phyloP scores from a whole-genome alignment of 2,797 vertebrate genomes.

The Zenarchopterus dispar region DNA sequence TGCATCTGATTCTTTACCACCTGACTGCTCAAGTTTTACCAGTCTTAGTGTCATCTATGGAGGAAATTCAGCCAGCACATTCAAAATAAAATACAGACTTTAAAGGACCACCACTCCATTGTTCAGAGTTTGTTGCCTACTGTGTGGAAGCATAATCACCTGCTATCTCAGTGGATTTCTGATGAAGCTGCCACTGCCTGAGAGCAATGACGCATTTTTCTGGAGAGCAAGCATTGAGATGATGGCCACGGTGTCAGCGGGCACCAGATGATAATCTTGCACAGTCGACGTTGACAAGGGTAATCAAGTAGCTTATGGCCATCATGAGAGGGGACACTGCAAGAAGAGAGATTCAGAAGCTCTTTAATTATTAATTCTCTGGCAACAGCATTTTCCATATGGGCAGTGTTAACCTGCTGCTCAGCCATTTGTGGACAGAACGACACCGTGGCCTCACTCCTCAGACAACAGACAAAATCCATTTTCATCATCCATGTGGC shows the following conservation, averaged over 20 bases:
- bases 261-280: conserved; percentile 78
- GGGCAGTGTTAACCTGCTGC: conserved; percentile 75
- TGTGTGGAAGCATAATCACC: conserved; percentile 60
- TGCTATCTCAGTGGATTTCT: conserved; percentile 54
- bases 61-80: conserved; percentile 10
- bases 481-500: conserved; percentile 68
- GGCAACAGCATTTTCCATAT: conserved; percentile 59
- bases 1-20: conserved; percentile 21
- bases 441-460: conserved; percentile 53
- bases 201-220: conserved; percentile 70
- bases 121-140: conserved; percentile 30
- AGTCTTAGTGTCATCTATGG: conserved; percentile 45
- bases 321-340: conserved; percentile 64
- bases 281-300: conserved; percentile 68
- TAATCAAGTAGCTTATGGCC: conserved; percentile 78
- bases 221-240: conserved; percentile 63
- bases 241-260: conserved; percentile 72
- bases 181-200: conserved; percentile 66
- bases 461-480: conserved; percentile 60
- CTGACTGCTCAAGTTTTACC: conserved; percentile 8
- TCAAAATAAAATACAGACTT: conserved; percentile 21
- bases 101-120: conserved; percentile 6
- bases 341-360: conserved; percentile 46
- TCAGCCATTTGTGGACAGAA: conserved; percentile 60
- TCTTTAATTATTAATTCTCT: conserved; percentile 81